phyloP scores from a whole-genome alignment of 2,888 invertebrate species.

The Toxonevra muliebris region DNA sequence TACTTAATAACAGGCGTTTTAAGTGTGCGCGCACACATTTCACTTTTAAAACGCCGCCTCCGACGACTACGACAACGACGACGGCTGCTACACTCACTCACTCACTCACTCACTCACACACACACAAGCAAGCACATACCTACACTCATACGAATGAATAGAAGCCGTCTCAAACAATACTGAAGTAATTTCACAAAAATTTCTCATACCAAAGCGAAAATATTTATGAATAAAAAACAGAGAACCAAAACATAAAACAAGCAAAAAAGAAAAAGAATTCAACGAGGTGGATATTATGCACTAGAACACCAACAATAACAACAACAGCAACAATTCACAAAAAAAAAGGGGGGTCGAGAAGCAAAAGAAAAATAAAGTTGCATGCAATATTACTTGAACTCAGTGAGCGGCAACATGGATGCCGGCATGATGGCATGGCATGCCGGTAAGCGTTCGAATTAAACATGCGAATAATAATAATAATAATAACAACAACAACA shows the following conservation, averaged over 20 bases:
- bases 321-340: too few species aligned
- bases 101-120: slow-evolving; percentile 16
- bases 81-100: slow-evolving; percentile 21
- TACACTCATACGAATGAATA: too few species aligned
- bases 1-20: slow-evolving; percentile 65
- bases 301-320: too few species aligned
- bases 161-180: too few species aligned
- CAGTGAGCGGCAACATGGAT: not conserved
- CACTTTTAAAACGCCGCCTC: slow-evolving; percentile 18
- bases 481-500: slow-evolving; percentile 25
- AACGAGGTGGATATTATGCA: too few species aligned
- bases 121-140: not conserved
- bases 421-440: not conserved
- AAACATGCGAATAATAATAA: slow-evolving; percentile 54
- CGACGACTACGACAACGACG: slow-evolving; percentile 11
- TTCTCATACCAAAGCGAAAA: too few species aligned
- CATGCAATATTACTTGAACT: slow-evolving; percentile 43
- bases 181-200: too few species aligned
- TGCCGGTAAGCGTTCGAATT: not conserved
- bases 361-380: slow-evolving; percentile 50
- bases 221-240: too few species aligned
- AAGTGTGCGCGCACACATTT: slow-evolving; percentile 51
- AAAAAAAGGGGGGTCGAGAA: not conserved
- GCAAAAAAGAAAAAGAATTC: too few species aligned
- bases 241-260: too few species aligned